Evolutionary conservation across 2,888 invertebrate genomes (phyloP), one percentile per base, ranked within the genome.

Genomic region (Athalia rosae): DNA sequence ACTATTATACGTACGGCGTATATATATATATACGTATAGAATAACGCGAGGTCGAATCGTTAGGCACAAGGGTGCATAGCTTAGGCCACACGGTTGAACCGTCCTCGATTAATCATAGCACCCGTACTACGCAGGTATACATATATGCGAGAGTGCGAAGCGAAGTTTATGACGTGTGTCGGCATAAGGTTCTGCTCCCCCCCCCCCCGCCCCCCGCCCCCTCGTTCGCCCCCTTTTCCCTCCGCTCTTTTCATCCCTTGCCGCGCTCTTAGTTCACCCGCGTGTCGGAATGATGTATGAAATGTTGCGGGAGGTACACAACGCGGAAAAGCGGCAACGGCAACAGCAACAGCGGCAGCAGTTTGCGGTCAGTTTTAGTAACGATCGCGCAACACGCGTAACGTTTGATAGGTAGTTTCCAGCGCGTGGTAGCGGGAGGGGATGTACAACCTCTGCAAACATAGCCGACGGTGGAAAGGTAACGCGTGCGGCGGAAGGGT

Each of bases 91-190:
- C 50, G 53, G 67, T 53, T 67, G 50, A 69, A 69, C 69, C 62
- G 69, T 69, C 45, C 69, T 69, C 86, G 83, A 89, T 89, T 89
- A 87, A 88, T 89, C 88, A 89, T 86, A 81, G 80, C 83, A 81
- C 79, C 80, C 78, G 28, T 28, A 28, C 28, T 83, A 81, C 81
- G 82, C 80, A 80, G 82, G 82, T 88, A 86, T 69, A 69, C 67
- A 69, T 69, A 69, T 69, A 43, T 45, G n/a, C n/a, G 56, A 15
- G 41, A 74, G 73, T 74, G 73, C 61, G 73, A 74, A 74, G 48
- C 58, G 61, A 74, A 74, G 73, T 74, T 74, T 74, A 74, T 74
- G 73, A 74, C 73, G 73, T 74, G 61, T 74, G 73, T 74, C 73
- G 59, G 73, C 69, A 69, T 69, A 69, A 69, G 69, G 69, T 69